Evolutionary conservation across 1,140 invertebrate species (phyloP).

Genomic region (Oreohelix idahoensis): DNA sequence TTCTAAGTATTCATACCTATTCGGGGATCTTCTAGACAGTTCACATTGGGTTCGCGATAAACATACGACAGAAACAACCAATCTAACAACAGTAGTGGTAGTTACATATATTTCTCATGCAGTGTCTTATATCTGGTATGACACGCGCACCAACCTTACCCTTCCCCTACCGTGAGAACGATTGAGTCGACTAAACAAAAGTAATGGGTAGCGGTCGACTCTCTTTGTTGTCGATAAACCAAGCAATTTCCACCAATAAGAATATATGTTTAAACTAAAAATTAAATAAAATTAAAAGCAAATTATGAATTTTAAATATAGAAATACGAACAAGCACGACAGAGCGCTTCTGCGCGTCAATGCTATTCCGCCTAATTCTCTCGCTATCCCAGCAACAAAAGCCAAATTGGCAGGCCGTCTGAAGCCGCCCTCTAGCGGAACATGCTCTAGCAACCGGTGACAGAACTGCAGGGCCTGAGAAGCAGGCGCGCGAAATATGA

Average conservation of each 20-base stretch:
- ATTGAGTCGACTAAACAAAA: not conserved
- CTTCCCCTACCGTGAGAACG: not conserved
- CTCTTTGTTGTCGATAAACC: not conserved
- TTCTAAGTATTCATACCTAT: too few species aligned
- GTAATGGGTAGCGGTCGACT: not conserved
- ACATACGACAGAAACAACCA: too few species aligned
- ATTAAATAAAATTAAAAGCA: not conserved
- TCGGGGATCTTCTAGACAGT: too few species aligned
- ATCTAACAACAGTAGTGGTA: too few species aligned
- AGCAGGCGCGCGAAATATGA: slow-evolving; percentile 26
- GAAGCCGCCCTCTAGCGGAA: slow-evolving; percentile 7
- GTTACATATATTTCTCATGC: too few species aligned
- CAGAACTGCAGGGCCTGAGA: not conserved
- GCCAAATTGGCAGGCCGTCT: not conserved
- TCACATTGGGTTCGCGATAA: too few species aligned
- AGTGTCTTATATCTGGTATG: too few species aligned
- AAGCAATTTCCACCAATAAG: not conserved
- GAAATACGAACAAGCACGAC: not conserved
- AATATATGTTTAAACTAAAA: not conserved
- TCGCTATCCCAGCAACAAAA: not conserved
- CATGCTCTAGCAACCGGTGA: slow-evolving; percentile 9
- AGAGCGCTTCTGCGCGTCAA: not conserved
- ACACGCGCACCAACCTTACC: too few species aligned
- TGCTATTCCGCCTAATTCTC: not conserved
- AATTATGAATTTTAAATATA: not conserved